Base-by-base conservation (phyloP, 2,888 invertebrate genomes). In the Timandra comae region DNA sequence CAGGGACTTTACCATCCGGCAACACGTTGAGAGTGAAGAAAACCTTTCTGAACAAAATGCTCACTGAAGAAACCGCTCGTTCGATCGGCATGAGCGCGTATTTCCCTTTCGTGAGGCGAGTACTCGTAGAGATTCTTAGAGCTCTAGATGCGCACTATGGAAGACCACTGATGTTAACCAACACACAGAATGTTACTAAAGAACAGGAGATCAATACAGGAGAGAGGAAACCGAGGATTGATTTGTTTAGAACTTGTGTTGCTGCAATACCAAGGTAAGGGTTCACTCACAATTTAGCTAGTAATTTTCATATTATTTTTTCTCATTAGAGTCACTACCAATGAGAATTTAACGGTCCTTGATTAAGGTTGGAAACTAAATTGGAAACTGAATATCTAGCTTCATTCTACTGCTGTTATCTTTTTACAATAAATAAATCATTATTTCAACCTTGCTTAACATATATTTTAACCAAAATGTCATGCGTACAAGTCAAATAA, bases 61-160 rank as follows among this genome's bases (percentile, higher is more conserved):
- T 98, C 30, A 98, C 99, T 0, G 98, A 98, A 57, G 97, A 98
- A 61, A 96, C 97, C 0, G 99, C 99, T 0, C 89, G 95, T 37
- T 95, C 95, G 43, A 99, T 99, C 50, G 99, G 99, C 27, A 96
- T 99, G 91, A 95, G 96, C 24, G 92, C 95, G 0, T 99, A 99
- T 67, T 99, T 99, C 67, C 96, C 97, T 0, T 96, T 97, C 62
- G 98, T 99, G 1, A 87, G 98, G 16, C 90, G 98, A 49, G 97
- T 98, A 0, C 94, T 99, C 67, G 98, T 97, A 13, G 97, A 97
- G 58, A 99, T 99, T 33, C 75, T 99, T 32, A 87, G 97, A 26
- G 97, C 98, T 0, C 75, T 99, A 27, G 99, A 99, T 69, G 91
- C 94, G 0, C 98, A 99, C 64, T 98, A 98, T 51, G 99, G 99